Evolutionary conservation across 2,113 vertebrate genomes (phyloP).

Genomic region (Tichodroma muraria): DNA sequence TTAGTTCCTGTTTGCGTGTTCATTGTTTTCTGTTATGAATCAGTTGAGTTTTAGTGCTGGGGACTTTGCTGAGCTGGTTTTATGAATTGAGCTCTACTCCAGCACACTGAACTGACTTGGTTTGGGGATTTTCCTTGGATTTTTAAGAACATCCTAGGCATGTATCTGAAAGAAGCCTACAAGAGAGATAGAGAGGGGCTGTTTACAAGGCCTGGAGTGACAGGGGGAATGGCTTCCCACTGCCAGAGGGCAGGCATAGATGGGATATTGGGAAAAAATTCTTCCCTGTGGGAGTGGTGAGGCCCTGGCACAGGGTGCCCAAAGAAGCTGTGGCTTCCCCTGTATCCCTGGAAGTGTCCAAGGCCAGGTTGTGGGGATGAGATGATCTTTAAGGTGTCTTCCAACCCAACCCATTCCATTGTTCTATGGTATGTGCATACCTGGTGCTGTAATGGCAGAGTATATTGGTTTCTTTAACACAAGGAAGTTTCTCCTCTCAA

Average conservation of each 20-base stretch:
- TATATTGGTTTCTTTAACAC: neutral
- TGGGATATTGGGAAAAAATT: neutral
- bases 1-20: neutral
- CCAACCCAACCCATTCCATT: neutral
- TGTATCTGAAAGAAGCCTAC: neutral
- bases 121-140: neutral
- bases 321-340: neutral
- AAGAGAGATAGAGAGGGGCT: neutral
- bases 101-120: neutral
- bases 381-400: neutral
- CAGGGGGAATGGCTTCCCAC: neutral
- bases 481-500: neutral
- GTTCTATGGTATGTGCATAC: fast-evolving
- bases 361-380: neutral
- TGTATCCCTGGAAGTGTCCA: neutral
- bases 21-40: neutral
- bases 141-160: neutral
- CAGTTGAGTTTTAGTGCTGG: neutral
- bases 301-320: neutral
- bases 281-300: neutral
- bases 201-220: neutral
- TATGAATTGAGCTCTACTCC: neutral
- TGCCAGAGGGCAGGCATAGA: neutral
- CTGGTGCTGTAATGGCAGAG: neutral
- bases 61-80: neutral